Conservation (phyloP, 2,888 invertebrate genomes). For the Ophion slaviceki region DNA sequence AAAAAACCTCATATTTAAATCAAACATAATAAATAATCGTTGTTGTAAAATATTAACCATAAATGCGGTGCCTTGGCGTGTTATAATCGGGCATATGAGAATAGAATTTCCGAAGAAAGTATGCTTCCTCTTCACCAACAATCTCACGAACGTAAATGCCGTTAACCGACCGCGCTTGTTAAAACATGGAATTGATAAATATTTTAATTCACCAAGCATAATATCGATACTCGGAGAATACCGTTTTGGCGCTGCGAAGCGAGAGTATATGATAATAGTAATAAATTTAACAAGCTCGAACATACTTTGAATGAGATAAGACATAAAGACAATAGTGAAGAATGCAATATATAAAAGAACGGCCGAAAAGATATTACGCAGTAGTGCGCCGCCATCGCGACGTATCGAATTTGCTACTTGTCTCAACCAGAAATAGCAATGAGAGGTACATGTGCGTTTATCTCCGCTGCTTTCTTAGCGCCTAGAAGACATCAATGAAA, state of each 20-base stretch:
- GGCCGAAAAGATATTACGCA: conserved; percentile 18
- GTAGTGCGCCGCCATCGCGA: conserved; percentile 34
- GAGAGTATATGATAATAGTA: conserved; percentile 59
- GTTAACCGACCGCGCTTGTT: conserved; percentile 40
- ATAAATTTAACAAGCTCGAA: conserved; percentile 57
- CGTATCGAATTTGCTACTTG: conserved; percentile 16
- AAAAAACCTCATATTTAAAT: neutral
- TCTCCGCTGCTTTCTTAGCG: neutral
- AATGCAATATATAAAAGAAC: conserved; percentile 50
- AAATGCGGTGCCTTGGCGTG: neutral
- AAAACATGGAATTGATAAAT: conserved; percentile 57
- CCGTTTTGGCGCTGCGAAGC: conserved; percentile 34
- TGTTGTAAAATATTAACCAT: neutral
- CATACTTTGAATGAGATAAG: conserved; percentile 32
- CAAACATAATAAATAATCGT: neutral
- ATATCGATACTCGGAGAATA: conserved; percentile 30
- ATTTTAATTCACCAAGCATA: conserved; percentile 51
- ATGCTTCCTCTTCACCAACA: conserved; percentile 10
- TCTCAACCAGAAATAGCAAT: conserved; percentile 34
- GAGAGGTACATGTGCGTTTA: conserved; percentile 42
- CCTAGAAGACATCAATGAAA: neutral
- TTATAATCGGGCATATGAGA: neutral
- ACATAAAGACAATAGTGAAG: conserved; percentile 43
- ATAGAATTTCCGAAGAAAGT: conserved; percentile 7
- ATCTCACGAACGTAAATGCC: conserved; percentile 13